Base-by-base conservation (phyloP, 2,113 vertebrate genomes). In the Zapornia atra region DNA sequence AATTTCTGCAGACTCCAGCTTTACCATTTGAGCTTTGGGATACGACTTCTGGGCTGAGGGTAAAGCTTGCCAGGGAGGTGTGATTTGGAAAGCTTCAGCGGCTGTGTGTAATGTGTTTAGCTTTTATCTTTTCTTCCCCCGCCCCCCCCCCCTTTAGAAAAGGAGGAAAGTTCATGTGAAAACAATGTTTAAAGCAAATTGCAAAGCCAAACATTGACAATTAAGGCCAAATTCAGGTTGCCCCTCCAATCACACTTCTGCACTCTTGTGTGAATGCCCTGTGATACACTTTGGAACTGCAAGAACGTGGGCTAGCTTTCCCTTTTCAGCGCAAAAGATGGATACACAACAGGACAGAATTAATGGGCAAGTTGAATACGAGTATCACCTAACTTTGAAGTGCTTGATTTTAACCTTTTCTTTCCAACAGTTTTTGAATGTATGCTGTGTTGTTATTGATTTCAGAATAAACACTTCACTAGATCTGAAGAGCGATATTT, bases 191-290 rank as follows among this genome's bases (percentile, higher is more conserved):
- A 70, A 94, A 83, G 71, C 61, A 79, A 89, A 92, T 68, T 84
- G 50, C 53, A 79, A 92, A 86, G 50, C 65, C 83, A 92, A 82
- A 93, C 60, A 70, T 57, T 91, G 78, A 66, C 65, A 76, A 46
- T 79, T 92, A 84, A 72, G 54, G 90, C 57, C 17, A 20, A 84
- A 82, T 72, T 68, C 59, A 89, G 44, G 57, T 94, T 92, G 70
- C 88, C 59, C 88, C 81, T 95, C 91, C 83, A 88, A n/a, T 92
- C 96, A 91, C 88, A 87, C 94, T 91, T 94, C 86, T 95, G 94
- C 83, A 92, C 92, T 92, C 86, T 94, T 83, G 86, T 94, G 94
- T 92, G 92, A 92, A 86, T 91, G 91, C 40, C 83, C 83, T 92
- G 91, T 85, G 96, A 82, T 91, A 92, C 77, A 76, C 88, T 94